Percentiles rank a stretch among this genome's conserved stretches.
Evolutionary conservation across 2,113 vertebrate genomes (phyloP).

Genomic region (Ochotona curzoniae): DNA sequence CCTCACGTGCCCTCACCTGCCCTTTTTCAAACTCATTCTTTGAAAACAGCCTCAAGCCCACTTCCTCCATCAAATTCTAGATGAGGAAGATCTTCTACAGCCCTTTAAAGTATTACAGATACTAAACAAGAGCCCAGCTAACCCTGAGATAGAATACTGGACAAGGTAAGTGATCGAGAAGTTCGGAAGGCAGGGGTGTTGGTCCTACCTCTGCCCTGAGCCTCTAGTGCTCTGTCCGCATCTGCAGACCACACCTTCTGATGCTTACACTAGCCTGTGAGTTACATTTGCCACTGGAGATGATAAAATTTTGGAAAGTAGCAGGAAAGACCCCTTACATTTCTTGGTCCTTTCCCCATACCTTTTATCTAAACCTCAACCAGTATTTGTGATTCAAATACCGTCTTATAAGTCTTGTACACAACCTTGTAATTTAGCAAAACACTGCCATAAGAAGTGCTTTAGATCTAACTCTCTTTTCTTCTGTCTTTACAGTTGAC

Average conservation of each 20-base stretch:
- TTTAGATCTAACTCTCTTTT: slow-evolving; percentile 28
- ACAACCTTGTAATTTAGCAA: not conserved
- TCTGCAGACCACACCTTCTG: not conserved
- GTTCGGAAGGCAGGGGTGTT: not conserved
- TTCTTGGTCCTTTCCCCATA: not conserved
- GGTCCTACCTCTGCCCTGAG: not conserved
- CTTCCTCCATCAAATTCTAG: not conserved
- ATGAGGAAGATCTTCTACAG: not conserved
- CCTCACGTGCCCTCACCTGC: not conserved
- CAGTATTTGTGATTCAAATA: not conserved
- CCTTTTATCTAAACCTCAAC: not conserved
- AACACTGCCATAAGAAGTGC: not conserved
- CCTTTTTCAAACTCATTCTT: slow-evolving; percentile 28
- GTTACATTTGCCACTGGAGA: not conserved
- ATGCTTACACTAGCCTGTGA: not conserved
- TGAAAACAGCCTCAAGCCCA: not conserved
- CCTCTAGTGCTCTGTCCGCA: not conserved
- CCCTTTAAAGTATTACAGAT: not conserved
- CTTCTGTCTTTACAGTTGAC: slow-evolving; percentile 90
- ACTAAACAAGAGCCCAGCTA: not conserved
- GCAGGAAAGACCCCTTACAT: not conserved
- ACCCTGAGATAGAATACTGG: not conserved
- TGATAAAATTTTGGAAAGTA: slow-evolving; percentile 1
- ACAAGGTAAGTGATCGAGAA: not conserved
- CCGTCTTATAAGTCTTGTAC: not conserved